Evolutionary conservation across 92 coral and sea anemone species (phyloP).

Genomic region (Parazoanthus atlanticus): DNA sequence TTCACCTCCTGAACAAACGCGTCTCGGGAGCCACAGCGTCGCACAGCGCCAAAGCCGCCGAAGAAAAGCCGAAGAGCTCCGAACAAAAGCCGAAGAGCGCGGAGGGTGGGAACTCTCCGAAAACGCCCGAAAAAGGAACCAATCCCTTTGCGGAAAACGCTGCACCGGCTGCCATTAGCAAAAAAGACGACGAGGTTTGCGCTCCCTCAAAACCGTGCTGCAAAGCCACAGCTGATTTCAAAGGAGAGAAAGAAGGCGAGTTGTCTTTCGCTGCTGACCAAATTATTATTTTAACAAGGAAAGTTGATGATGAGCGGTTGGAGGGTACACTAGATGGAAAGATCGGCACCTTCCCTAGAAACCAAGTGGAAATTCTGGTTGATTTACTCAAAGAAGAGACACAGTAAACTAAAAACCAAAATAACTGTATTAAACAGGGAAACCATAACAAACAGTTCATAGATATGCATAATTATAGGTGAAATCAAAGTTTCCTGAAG

Average conservation of each 20-base stretch:
- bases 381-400: constrained; percentile 53
- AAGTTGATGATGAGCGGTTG: constrained; percentile 60
- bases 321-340: constrained; percentile 87
- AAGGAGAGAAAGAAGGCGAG: constrained; percentile 74
- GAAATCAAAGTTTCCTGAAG: not conserved
- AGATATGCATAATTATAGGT: not conserved
- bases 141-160: constrained; percentile 84
- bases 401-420: not conserved
- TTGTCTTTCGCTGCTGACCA: constrained; percentile 72
- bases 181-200: constrained; percentile 3
- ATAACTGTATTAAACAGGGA: not conserved
- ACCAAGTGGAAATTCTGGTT: constrained; percentile 66
- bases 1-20: constrained; percentile 73
- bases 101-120: constrained; percentile 24
- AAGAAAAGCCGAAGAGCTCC: constrained; percentile 31
- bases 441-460: not conserved
- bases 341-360: constrained; percentile 66
- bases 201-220: constrained; percentile 71
- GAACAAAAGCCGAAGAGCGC: constrained; percentile 37
- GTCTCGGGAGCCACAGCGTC: constrained; percentile 63
- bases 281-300: constrained; percentile 67
- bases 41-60: constrained; percentile 50
- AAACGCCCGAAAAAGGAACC: constrained; percentile 71
- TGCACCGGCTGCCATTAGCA: constrained; percentile 34
- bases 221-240: constrained; percentile 72